Base-by-base conservation (phyloP, 1,140 invertebrate genomes). In the Brachionus manjavacas region DNA sequence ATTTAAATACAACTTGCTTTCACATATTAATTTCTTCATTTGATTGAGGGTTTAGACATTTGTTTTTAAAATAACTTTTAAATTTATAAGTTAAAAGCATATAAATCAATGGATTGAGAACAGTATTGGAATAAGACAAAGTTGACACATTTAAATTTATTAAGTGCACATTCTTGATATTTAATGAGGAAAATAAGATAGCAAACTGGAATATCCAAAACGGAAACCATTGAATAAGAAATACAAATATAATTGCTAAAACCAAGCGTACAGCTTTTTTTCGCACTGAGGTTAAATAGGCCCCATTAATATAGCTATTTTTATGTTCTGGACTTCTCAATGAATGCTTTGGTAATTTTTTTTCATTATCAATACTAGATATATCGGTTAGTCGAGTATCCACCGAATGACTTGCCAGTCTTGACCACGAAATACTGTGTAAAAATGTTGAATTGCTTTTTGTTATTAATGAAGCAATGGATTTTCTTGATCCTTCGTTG, bases 61-160 rank as follows among this genome's bases (percentile, higher is more conserved):
- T 68, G 4, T 68, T 68, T 14, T 68, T 72, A 41, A 72, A 72
- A 23, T 72, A 72, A 11, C 41, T 41, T 41, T 80, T 80, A 64
- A 80, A 80, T 60, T 80, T 80, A 39, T 80, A 64, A 11, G 76
- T 80, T n/a, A 80, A 60, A 9, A 80, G 25, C 55, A 80, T 80
- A 20, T 80, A 80, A 64, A 80, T 80, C 0, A 80, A 28, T 16
- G 76, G 76, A 64, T 80, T 80, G 39, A 39, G 7, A 14, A 80
- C 76, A 1, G 76, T 80, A 39, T 80, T 80, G 8, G 76, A 60
- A 49, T 80, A 80, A 9, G 76, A 80, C 25, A 64, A 31, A 3
- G 76, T 80, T 31, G 49, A 60, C 3, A 80, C 76, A 60, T 14
- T 35, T 16, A 80, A 31, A 64, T 80, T 80, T 23, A 80, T 52